phyloP scores from a whole-genome alignment of 2,888 invertebrate genomes.

The Lutraria lutraria region DNA sequence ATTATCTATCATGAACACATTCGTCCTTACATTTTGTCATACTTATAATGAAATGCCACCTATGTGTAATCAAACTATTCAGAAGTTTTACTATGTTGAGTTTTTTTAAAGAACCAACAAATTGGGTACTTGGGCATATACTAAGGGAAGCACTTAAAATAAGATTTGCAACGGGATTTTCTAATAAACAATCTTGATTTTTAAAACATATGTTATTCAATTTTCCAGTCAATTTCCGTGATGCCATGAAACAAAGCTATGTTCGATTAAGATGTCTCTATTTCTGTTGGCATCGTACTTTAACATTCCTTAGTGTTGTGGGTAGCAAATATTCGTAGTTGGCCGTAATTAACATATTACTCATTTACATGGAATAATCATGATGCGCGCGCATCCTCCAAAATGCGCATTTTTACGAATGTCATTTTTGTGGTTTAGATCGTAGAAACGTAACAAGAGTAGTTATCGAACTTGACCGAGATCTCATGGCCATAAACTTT shows the following conservation, averaged over 20 bases:
- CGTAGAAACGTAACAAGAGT: too few species aligned
- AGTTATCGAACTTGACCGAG: too few species aligned
- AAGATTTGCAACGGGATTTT: background rate
- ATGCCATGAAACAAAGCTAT: background rate
- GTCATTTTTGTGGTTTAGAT: too few species aligned
- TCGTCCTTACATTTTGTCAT: too few species aligned
- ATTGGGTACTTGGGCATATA: too few species aligned
- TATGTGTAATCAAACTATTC: too few species aligned
- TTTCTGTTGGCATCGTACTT: constrained; percentile 1
- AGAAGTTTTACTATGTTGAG: too few species aligned
- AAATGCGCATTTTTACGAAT: background rate
- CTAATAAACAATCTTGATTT: background rate
- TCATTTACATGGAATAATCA: background rate
- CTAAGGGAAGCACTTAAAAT: background rate
- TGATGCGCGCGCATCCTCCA: background rate
- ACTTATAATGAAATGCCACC: too few species aligned
- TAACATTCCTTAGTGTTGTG: background rate
- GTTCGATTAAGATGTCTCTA: background rate
- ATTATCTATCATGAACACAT: too few species aligned
- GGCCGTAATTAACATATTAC: background rate
- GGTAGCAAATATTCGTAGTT: background rate
- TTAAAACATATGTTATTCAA: background rate
- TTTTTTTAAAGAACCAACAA: too few species aligned
- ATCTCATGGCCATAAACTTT: too few species aligned
- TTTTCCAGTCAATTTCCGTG: background rate